These are phyloP conservation scores for Potamilus streckersoni DNA, from an alignment of 1,140 invertebrate genomes.

Conservation along the genomic window DNA sequence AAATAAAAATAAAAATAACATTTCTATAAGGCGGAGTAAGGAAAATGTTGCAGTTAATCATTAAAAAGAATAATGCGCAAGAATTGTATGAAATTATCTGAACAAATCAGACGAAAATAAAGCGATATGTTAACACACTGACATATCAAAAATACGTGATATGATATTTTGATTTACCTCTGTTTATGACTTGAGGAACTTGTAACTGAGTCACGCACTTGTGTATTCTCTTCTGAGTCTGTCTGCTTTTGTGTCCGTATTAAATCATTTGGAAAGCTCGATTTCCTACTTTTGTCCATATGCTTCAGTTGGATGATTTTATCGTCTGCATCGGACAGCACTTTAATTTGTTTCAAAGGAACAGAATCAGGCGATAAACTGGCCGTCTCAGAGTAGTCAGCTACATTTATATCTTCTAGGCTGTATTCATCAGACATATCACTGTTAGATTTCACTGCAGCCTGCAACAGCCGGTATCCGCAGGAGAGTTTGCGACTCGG, in stretches of 20 bases:
- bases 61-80: no score
- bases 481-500: no score
- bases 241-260: conserved; percentile 7
- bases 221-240: conserved; percentile 2
- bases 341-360: conserved; percentile 12
- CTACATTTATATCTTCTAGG: neutral
- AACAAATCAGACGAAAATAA: no score
- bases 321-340: conserved; percentile 17
- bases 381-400: neutral
- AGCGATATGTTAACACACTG: no score
- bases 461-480: neutral
- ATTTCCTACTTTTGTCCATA: conserved; percentile 35
- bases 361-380: conserved; percentile 14
- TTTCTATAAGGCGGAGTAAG: no score
- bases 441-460: neutral
- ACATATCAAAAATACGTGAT: no score
- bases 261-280: conserved; percentile 41
- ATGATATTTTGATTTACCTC: neutral
- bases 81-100: no score
- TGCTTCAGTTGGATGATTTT: conserved; percentile 10
- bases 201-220: neutral
- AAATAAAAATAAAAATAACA: no score
- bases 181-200: conserved; percentile 18
- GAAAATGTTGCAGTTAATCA: no score
- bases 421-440: neutral